Evolutionary conservation across 2,797 vertebrate species (phyloP).

Genomic region (Sebastolobus altivelis): DNA sequence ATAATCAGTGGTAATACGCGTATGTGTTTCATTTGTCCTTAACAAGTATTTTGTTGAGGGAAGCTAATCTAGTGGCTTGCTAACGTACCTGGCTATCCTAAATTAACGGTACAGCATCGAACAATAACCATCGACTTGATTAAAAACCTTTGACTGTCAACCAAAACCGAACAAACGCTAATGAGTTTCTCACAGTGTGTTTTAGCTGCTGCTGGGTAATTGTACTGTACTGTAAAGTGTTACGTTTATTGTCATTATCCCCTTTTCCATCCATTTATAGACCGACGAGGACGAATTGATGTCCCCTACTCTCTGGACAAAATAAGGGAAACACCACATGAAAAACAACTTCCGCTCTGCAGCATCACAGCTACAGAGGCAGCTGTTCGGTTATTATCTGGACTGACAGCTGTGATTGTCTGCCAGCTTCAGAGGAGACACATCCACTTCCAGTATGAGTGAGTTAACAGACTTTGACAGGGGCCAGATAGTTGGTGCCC

Average conservation of each 20-base stretch:
- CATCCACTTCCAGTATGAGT: conserved; percentile 18
- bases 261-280: not conserved
- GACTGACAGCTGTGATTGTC: not conserved
- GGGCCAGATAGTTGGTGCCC: conserved; percentile 48
- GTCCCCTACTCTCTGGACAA: not conserved
- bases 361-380: not conserved
- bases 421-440: not conserved
- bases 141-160: not conserved
- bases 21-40: not conserved
- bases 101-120: not conserved
- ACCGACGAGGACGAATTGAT: not conserved
- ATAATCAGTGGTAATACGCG: too few relatives aligned
- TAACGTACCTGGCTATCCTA: not conserved
- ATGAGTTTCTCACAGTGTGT: not conserved
- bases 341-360: not conserved
- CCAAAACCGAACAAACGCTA: not conserved
- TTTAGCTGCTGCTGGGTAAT: not conserved
- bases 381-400: not conserved
- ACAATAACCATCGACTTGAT: not conserved
- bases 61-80: not conserved
- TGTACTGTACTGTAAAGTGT: not conserved
- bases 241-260: not conserved
- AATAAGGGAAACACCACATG: not conserved
- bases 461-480: conserved; percentile 48
- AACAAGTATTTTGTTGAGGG: not conserved